Evolutionary conservation across 2,113 vertebrate species (phyloP).

Genomic region (Aspiorhynchus laticeps): DNA sequence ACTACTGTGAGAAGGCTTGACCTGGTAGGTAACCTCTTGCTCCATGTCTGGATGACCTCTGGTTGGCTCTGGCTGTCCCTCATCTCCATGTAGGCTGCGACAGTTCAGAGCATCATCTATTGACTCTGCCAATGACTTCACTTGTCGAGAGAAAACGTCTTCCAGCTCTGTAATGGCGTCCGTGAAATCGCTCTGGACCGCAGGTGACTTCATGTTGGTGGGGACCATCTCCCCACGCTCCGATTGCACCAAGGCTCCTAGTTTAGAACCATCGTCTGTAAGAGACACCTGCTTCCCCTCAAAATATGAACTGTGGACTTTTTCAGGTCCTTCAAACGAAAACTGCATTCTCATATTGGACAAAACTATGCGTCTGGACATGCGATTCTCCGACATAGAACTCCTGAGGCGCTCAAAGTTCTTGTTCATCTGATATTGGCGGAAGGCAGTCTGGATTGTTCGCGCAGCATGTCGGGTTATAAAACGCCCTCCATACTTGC

Average conservation of each 20-base stretch:
- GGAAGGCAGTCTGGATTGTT: conserved; percentile 97
- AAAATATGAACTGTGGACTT: conserved; percentile 96
- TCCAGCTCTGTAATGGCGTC: conserved; percentile 96
- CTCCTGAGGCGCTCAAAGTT: conserved; percentile 96
- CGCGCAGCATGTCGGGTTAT: conserved; percentile 96
- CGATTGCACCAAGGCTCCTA: conserved; percentile 81
- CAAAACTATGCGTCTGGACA: conserved; percentile 95
- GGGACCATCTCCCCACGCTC: conserved; percentile 82
- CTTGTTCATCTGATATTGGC: conserved; percentile 99
- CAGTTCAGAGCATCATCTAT: conserved; percentile 97
- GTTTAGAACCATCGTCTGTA: conserved; percentile 83
- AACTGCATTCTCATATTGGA: conserved; percentile 99
- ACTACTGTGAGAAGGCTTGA: conserved; percentile 74
- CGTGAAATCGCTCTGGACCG: conserved; percentile 83
- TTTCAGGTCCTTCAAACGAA: conserved; percentile 98
- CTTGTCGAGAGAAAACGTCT: conserved; percentile 95
- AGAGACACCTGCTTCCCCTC: conserved; percentile 94
- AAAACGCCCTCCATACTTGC: conserved; percentile 98
- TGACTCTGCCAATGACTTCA: conserved; percentile 95
- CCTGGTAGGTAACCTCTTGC: conserved; percentile 73
- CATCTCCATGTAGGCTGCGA: conserved; percentile 88
- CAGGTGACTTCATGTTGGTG: conserved; percentile 79
- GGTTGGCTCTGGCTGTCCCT: conserved; percentile 74
- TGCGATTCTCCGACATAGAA: conserved; percentile 98
- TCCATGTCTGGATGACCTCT: conserved; percentile 76